Evolutionary conservation across 2,113 vertebrate species (phyloP), one percentile per base, ranked within the genome.

Genomic region (Toxotes jaculatrix): DNA sequence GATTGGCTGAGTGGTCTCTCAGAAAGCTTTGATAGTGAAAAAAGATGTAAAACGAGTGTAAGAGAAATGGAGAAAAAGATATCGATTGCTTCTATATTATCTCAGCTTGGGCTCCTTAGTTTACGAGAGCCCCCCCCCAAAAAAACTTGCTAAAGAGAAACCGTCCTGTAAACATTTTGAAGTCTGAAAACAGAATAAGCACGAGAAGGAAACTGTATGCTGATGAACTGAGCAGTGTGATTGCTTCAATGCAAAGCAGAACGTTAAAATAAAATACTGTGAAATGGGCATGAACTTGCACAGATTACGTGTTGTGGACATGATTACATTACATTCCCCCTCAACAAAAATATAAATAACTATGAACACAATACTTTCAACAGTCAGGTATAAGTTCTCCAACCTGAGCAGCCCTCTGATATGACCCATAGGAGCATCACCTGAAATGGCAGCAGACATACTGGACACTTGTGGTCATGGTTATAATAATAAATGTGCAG

Each of bases 51-150:
- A n/a, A n/a, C n/a, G 40, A 59, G 42, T 40, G 12, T 27, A 16
- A 59, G 68, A 64, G 56, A 65, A 55, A 43, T 23, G 19, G 11
- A 70, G 60, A 81, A 71, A 27, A 36, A 36, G 11, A 40, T 66
- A 79, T 77, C 11, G 75, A 75, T 86, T 86, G 61, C 16, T 40
- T 65, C 27, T 63, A 17, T 83, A 82, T 85, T 74, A 83, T 71
- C 56, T 86, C 23, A 38, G 45, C 66, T 60, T 82, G 31, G 75
- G 31, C 49, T 47, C 27, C 53, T 75, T 27, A 36, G 34, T 74
- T 59, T 59, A 60, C 1, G 6, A 38, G 14, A 34, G 4, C 27
- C 27, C 27, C 27, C 27, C 27, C 23, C 11, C 32, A 53, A 57
- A 61, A 61, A 77, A 85, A 80, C 0, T 12, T 21, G 17, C 57